These are phyloP conservation scores for Idris sp. DNA, from an alignment of 1,140 invertebrate species.

Conservation along the genomic window DNA sequence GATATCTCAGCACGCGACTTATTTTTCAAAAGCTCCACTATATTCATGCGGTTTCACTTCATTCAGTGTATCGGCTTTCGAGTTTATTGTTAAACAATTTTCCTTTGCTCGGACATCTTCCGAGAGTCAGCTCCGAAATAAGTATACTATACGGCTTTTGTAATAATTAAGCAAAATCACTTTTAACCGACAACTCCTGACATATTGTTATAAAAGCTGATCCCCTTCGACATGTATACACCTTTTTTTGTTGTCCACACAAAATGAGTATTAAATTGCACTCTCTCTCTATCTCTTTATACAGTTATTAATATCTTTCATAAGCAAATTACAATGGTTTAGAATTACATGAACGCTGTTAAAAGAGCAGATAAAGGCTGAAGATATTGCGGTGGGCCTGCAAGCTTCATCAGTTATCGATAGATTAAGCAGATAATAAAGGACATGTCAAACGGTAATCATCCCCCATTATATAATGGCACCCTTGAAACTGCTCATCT, in stretches of 20 bases:
- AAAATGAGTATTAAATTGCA: constrained; percentile 33
- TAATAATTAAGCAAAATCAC: constrained; percentile 12
- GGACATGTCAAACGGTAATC: constrained; percentile 74
- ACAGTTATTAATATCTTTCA: constrained; percentile 1
- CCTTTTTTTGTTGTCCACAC: no score
- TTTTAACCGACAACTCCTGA: no score
- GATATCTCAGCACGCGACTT: constrained; percentile 17
- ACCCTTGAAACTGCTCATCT: constrained; percentile 63
- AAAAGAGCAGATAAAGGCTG: constrained; percentile 9
- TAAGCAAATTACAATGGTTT: neutral
- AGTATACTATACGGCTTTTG: neutral
- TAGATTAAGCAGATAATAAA: constrained; percentile 70
- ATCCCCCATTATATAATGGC: constrained; percentile 74
- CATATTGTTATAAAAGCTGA: no score
- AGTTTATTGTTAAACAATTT: constrained; percentile 15
- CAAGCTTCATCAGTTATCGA: no score
- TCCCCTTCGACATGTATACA: no score
- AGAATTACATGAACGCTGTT: constrained; percentile 39
- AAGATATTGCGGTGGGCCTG: constrained; percentile 34
- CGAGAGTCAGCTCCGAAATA: constrained; percentile 1
- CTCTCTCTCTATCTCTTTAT: constrained; percentile 13
- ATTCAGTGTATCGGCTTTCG: constrained; percentile 30
- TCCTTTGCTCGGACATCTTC: constrained; percentile 4
- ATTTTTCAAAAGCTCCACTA: constrained; percentile 38
- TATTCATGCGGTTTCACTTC: constrained; percentile 24